Conservation (phyloP, 2,113 vertebrate species). For the Microcebus griseorufus region DNA sequence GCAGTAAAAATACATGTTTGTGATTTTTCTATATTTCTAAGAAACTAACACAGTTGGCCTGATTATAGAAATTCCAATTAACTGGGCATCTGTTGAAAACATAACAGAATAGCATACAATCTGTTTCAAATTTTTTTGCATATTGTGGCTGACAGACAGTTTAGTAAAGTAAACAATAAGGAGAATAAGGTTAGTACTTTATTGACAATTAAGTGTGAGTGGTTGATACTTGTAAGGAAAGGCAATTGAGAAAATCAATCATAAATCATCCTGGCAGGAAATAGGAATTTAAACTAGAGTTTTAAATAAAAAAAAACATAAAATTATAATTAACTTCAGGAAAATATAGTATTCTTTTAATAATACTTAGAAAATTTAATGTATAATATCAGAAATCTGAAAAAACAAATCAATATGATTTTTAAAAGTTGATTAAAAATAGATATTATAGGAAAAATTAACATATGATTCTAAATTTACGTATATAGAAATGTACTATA, state of each 20-base stretch:
- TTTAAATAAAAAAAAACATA: not conserved
- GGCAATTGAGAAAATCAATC: not conserved
- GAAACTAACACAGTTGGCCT: not conserved
- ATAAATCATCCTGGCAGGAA: not conserved
- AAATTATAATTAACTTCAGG: not conserved
- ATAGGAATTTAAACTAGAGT: not conserved
- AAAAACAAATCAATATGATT: not conserved
- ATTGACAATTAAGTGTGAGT: constrained; percentile 41
- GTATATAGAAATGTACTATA: not conserved
- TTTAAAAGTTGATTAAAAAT: not conserved
- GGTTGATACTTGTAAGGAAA: not conserved
- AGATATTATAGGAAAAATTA: not conserved
- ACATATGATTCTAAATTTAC: not conserved
- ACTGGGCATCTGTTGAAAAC: constrained; percentile 57
- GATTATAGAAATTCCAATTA: constrained; percentile 51
- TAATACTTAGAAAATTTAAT: not conserved
- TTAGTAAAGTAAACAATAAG: constrained; percentile 53
- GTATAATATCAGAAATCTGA: not conserved
- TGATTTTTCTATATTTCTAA: not conserved
- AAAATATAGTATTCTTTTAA: not conserved
- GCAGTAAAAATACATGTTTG: not conserved
- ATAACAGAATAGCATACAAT: constrained; percentile 36
- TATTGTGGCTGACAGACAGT: constrained; percentile 28
- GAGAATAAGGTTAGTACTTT: constrained; percentile 4
- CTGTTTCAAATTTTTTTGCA: constrained; percentile 60